Evolutionary conservation across 2,888 invertebrate species (phyloP).

Genomic region (Pherbina coryleti): DNA sequence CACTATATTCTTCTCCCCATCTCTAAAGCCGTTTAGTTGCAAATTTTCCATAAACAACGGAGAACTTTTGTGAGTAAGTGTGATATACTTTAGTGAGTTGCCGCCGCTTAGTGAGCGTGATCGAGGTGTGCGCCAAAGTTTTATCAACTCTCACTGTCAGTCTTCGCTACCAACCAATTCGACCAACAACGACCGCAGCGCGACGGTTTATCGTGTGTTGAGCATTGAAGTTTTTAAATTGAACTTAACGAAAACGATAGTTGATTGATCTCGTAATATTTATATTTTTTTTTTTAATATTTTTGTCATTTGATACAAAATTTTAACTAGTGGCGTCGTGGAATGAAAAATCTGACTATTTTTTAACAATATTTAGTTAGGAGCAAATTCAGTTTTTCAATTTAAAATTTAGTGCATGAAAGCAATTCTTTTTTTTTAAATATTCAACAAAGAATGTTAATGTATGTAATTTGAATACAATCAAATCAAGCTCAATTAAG

Average conservation of each 20-base stretch:
- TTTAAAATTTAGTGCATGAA: too few species aligned
- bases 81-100: background rate
- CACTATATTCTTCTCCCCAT: background rate
- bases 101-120: background rate
- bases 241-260: slow-evolving; percentile 29
- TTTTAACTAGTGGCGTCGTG: too few species aligned
- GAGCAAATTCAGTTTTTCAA: too few species aligned
- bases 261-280: slow-evolving; percentile 6
- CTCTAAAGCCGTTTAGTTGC: background rate
- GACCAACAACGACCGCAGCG: slow-evolving; percentile 56
- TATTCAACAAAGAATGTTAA: too few species aligned
- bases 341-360: too few species aligned
- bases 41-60: background rate
- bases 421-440: too few species aligned
- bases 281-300: background rate
- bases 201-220: slow-evolving; percentile 45
- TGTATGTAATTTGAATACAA: too few species aligned
- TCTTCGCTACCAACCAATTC: slow-evolving; percentile 51
- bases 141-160: slow-evolving; percentile 42
- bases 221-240: slow-evolving; percentile 6
- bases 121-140: slow-evolving; percentile 8
- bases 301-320: background rate
- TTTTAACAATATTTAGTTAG: too few species aligned
- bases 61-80: background rate
- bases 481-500: too few species aligned